Percentiles rank a stretch among this genome's conserved stretches.
Evolutionary conservation across 2,113 vertebrate species (phyloP).

Genomic region (Hemiprocne comata): DNA sequence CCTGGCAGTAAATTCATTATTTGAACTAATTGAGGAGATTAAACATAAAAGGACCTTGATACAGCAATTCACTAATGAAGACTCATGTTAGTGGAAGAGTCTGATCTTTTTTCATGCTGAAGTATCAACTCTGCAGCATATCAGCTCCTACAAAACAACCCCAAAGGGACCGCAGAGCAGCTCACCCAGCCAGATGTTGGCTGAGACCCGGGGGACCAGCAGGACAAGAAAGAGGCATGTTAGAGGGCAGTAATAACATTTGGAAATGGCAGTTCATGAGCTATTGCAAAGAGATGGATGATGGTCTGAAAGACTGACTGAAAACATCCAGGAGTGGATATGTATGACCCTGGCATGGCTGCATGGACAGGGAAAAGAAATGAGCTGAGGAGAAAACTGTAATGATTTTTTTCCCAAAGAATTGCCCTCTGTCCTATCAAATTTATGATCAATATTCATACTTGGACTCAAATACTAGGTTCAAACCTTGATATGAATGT

Average conservation of each 20-base stretch:
- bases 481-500: not conserved
- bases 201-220: not conserved
- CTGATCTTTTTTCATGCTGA: not conserved
- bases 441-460: not conserved
- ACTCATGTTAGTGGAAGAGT: not conserved
- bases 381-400: not conserved
- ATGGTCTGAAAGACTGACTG: not conserved
- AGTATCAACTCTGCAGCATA: not conserved
- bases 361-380: not conserved
- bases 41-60: constrained; percentile 1
- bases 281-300: not conserved
- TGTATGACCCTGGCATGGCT: not conserved
- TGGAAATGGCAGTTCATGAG: not conserved
- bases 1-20: constrained; percentile 37
- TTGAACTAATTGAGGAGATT: constrained; percentile 13
- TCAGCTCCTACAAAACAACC: not conserved
- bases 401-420: not conserved
- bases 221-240: not conserved
- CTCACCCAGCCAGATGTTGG: not conserved
- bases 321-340: not conserved
- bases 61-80: constrained; percentile 1
- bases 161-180: not conserved
- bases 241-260: not conserved
- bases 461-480: not conserved
- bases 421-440: not conserved